Evolutionary conservation across 1,140 invertebrate species (phyloP).

Genomic region (Heliothis subflexa): DNA sequence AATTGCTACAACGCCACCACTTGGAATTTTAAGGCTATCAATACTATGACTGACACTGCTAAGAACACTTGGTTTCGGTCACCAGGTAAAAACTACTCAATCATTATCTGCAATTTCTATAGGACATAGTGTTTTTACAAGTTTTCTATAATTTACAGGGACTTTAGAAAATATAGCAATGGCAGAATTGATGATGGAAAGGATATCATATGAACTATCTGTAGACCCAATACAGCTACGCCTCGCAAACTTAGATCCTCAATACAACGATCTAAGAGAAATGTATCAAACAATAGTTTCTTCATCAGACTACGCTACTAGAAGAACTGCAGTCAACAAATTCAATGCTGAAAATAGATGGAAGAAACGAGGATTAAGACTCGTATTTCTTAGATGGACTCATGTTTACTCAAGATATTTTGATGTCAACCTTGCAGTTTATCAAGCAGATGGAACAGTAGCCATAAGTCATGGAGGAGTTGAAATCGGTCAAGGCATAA

Average conservation of each 20-base stretch:
- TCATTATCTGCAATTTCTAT: neutral
- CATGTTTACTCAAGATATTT: constrained; percentile 68
- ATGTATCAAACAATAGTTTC: constrained; percentile 76
- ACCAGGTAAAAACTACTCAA: constrained; percentile 83
- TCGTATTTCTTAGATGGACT: constrained; percentile 89
- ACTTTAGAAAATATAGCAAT: constrained; percentile 88
- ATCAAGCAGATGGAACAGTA: constrained; percentile 91
- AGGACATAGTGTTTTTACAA: neutral
- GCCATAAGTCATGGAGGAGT: constrained; percentile 91
- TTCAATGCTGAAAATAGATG: constrained; percentile 91
- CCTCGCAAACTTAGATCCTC: constrained; percentile 87
- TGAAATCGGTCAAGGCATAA: constrained; percentile 93
- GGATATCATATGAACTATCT: constrained; percentile 89
- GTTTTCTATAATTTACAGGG: constrained; percentile 75
- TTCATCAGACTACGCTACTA: constrained; percentile 87
- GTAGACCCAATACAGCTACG: constrained; percentile 90
- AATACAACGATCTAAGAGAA: constrained; percentile 68
- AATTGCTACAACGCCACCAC: constrained; percentile 87
- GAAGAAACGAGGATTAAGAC: constrained; percentile 92
- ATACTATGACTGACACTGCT: constrained; percentile 88
- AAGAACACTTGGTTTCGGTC: constrained; percentile 88
- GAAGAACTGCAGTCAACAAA: constrained; percentile 85
- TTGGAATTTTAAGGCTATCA: constrained; percentile 86
- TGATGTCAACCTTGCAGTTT: constrained; percentile 89
- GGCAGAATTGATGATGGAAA: constrained; percentile 93